A percentile compares a stretch with the other conserved stretches of the same genome.
phyloP scores from a whole-genome alignment of 2,888 invertebrate species.

The Agrochola macilenta region DNA sequence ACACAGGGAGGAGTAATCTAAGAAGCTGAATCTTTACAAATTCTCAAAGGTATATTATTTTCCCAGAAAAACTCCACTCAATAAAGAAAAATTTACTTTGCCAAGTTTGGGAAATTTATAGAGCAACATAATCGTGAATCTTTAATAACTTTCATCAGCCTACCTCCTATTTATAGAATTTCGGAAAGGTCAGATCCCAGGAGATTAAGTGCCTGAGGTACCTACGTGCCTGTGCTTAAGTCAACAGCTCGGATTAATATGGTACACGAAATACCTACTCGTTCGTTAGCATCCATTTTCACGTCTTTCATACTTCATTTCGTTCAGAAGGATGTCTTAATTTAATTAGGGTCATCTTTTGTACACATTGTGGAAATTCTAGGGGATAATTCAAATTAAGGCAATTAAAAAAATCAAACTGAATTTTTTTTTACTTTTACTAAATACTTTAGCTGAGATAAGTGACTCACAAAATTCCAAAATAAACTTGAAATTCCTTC shows the following conservation, averaged over 20 bases:
- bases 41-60: not conserved
- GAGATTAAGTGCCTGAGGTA: conserved; percentile 11
- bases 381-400: conserved; percentile 1
- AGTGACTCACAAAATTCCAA: conserved; percentile 15
- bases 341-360: not conserved
- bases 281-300: not conserved
- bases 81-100: conserved; percentile 9
- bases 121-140: conserved; percentile 6
- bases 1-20: not conserved
- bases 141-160: conserved; percentile 16
- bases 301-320: not conserved
- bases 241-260: conserved; percentile 15
- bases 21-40: conserved; percentile 5
- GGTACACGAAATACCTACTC: not conserved
- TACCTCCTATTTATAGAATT: conserved; percentile 32
- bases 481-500: conserved; percentile 17
- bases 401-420: not conserved
- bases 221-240: conserved; percentile 4
- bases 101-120: conserved; percentile 10
- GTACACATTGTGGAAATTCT: conserved; percentile 5
- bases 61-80: not conserved
- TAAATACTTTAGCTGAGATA: not conserved
- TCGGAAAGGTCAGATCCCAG: conserved; percentile 25
- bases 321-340: not conserved
- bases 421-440: not conserved